Percentiles rank a stretch among this genome's conserved stretches.
Conservation (phyloP, 2,888 invertebrate genomes). For the Cephalotes varians region DNA sequence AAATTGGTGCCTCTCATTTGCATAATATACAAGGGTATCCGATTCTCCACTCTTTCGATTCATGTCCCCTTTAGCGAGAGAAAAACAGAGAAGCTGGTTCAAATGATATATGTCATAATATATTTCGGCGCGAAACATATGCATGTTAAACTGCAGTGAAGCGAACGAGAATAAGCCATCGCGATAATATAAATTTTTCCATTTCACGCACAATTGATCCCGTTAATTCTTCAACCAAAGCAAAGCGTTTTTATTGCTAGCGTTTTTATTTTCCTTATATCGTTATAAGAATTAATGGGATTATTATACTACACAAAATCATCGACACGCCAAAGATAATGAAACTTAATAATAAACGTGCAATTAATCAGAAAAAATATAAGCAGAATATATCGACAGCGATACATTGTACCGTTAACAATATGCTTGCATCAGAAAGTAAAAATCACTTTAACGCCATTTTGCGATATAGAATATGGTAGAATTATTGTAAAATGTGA, state of each 20-base stretch:
- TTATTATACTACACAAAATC: neutral
- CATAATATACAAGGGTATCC: conserved; percentile 53
- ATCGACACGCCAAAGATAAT: neutral
- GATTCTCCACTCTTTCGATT: conserved; percentile 6
- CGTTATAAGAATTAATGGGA: neutral
- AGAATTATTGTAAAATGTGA: neutral
- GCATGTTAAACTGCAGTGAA: neutral
- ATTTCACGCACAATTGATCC: neutral
- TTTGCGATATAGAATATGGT: neutral
- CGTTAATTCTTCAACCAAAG: neutral
- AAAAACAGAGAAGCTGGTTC: conserved; percentile 29
- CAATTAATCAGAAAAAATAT: neutral
- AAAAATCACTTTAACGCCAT: neutral
- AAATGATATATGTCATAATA: neutral
- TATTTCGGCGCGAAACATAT: neutral
- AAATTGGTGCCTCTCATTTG: conserved; percentile 56
- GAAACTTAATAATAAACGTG: neutral
- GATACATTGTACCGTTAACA: neutral
- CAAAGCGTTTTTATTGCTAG: neutral
- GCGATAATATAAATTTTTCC: neutral
- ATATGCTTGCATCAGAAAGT: neutral
- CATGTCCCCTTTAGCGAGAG: conserved; percentile 12
- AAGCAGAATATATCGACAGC: neutral
- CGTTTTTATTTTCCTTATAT: neutral
- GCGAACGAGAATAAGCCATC: too few species aligned